Evolutionary conservation across 2,797 vertebrate genomes (phyloP).

Genomic region (Astyanax mexicanus): DNA sequence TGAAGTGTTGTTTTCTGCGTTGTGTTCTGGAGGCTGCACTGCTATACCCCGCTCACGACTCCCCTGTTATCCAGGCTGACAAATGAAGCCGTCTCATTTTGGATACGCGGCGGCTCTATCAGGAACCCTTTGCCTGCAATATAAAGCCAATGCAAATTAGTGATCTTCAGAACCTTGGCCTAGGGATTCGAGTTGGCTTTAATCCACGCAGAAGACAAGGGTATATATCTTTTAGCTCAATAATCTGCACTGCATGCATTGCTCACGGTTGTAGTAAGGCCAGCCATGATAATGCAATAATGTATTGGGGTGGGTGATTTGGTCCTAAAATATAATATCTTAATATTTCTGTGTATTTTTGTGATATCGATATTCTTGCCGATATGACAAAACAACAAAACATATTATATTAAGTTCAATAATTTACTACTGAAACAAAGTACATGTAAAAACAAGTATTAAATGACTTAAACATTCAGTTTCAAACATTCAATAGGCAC

Average conservation of each 20-base stretch:
- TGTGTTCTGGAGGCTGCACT: conserved; percentile 8
- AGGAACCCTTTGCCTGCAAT: neutral
- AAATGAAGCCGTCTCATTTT: conserved; percentile 11
- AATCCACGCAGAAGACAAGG: neutral
- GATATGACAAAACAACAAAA: too few relatives aligned
- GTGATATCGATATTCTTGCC: too few relatives aligned
- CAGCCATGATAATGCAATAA: too few relatives aligned
- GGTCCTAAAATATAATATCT: too few relatives aligned
- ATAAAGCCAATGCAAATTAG: conserved; percentile 17
- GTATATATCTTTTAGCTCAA: conserved; percentile 5
- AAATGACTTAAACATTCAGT: too few relatives aligned
- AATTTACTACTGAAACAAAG: too few relatives aligned
- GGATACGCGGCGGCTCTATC: neutral
- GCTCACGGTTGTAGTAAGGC: too few relatives aligned
- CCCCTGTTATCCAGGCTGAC: neutral
- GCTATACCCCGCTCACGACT: neutral
- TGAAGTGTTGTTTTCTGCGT: conserved; percentile 46
- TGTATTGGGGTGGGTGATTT: too few relatives aligned
- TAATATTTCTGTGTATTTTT: too few relatives aligned
- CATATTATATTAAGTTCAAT: too few relatives aligned
- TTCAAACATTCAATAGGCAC: too few relatives aligned
- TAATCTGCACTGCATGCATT: conserved; percentile 12
- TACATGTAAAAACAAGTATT: too few relatives aligned
- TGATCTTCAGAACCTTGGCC: conserved; percentile 3
- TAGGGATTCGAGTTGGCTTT: conserved; percentile 13